Evolutionary conservation across 2,113 vertebrate genomes (phyloP), one percentile per base, ranked within the genome.

Genomic region (Rhea pennata): DNA sequence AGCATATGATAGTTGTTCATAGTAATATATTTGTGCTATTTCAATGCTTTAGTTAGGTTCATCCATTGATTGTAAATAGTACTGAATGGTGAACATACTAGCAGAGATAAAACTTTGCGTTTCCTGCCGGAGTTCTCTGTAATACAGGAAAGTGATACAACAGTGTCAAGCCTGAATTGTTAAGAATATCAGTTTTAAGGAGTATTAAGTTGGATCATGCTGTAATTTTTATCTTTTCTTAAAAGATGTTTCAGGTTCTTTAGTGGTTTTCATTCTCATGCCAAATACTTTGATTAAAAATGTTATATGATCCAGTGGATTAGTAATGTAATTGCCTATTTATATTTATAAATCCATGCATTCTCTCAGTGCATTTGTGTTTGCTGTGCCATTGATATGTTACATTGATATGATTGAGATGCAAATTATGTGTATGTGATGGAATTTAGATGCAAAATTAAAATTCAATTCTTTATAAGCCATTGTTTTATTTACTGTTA

Each of bases 271-370:
- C 36, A 92, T 92, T 90, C 54, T 86, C 71, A 85, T 70, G 54
- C 33, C 72, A 93, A 94, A 64, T 87, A 76, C 79, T 86, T 95
- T 61, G 69, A 86, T 84, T 86, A 74, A 96, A 84, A 87, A 24
- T 72, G 29, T 51, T 80, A 42, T 53, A 64, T 81, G 70, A 73
- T 85, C 33, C 44, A 92, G 24, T 22, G 29, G 24, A 86, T 94
- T 85, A 93, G 76, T 46, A 73, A 67, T 62, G 24, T 82, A 66
- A 61, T 93, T 90, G 40, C 46, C 54, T 78, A 71, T 73, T 91
- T 79, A 64, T 53, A 82, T 75, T 81, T 95, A 92, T n/a, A 95
- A 93, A 85, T 86, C 42, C 42, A 81, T 85, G 42, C 27, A 53
- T 53, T 75, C 44, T 80, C 67, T 64, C 29, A 44, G 67, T 15